phyloP scores from a whole-genome alignment of 2,797 vertebrate genomes.

The Anisognathus igniventris region DNA sequence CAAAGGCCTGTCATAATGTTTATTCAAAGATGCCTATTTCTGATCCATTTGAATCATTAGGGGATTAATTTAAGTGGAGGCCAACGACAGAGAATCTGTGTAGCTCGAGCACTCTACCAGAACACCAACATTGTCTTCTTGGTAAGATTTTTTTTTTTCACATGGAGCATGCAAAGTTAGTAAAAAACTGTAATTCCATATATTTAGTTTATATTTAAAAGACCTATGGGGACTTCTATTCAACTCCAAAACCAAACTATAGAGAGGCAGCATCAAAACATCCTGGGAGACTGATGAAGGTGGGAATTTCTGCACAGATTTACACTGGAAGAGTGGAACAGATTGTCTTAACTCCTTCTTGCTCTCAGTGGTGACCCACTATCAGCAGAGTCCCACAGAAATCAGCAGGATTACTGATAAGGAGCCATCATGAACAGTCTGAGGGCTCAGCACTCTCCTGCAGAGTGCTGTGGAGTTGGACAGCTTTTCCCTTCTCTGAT shows the following conservation, averaged over 20 bases:
- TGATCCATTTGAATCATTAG: slow-evolving; percentile 73
- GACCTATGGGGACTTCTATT: neutral
- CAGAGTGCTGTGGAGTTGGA: neutral
- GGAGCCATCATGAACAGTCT: neutral
- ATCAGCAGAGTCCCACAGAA: neutral
- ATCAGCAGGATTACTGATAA: neutral
- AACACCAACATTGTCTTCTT: slow-evolving; percentile 97
- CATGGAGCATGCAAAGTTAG: neutral
- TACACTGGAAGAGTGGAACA: neutral
- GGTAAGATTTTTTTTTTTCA: slow-evolving; percentile 76
- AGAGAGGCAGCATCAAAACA: neutral
- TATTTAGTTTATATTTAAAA: neutral
- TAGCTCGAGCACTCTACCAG: slow-evolving; percentile 95
- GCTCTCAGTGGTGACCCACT: neutral
- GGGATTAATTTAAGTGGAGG: slow-evolving; percentile 98
- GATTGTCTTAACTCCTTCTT: neutral
- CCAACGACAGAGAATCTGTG: slow-evolving; percentile 95
- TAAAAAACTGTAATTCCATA: neutral
- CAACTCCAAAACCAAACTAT: neutral
- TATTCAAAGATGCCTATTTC: neutral
- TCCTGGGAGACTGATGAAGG: neutral
- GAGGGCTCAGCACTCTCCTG: neutral
- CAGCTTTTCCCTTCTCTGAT: neutral
- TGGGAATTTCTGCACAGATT: neutral
- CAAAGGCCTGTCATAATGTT: neutral